Base-by-base conservation (phyloP, 2,797 vertebrate species). In the Pseudochaenichthys georgianus region DNA sequence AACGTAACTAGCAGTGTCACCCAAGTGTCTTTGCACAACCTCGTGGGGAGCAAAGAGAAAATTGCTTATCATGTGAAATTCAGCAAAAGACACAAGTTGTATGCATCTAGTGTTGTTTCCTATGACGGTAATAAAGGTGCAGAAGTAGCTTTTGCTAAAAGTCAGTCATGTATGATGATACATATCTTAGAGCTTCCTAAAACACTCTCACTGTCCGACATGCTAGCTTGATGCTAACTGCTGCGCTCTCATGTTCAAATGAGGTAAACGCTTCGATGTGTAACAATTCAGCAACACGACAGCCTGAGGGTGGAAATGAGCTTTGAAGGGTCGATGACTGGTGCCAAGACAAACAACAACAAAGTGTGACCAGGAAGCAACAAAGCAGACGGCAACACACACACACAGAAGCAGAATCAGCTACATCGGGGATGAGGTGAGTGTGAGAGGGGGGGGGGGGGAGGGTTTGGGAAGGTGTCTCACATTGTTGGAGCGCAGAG, bases 401-500 rank as follows among this genome's bases (percentile, higher is more conserved):
- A 62, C 55, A 80, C 78, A 81, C 64, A 78, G 64, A 84, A 78
- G 84, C 86, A 43, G 72, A 60, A 51, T 70, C 42, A 46, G 51
- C 68, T 23, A 64, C 54, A 78, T 72, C 79, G 53, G 63, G 59
- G 64, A 86, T 87, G 86, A 77, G 71, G 72, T 62, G 70, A 75
- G 45, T 8, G 79, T 62, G 63, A 63, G 52, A 13, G n/a, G n/a
- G n/a, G 60, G 69, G 28, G 41, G 41, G 12, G 41, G 34, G 12
- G 43, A 64, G 16, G 43, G 43, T 47, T 67, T 17, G 17, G 81
- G 16, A n/a, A 57, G 58, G 68, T 73, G 84, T 92, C 98, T 99
- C 95, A 99, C 98, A 88, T 98, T 99, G 95, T 98, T 99, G 78
- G 98, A 99, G 75, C 98, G 96, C 77, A 99, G 96, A 72, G 97